Base-by-base conservation (phyloP, 2,888 invertebrate species). In the Sturmia bella region DNA sequence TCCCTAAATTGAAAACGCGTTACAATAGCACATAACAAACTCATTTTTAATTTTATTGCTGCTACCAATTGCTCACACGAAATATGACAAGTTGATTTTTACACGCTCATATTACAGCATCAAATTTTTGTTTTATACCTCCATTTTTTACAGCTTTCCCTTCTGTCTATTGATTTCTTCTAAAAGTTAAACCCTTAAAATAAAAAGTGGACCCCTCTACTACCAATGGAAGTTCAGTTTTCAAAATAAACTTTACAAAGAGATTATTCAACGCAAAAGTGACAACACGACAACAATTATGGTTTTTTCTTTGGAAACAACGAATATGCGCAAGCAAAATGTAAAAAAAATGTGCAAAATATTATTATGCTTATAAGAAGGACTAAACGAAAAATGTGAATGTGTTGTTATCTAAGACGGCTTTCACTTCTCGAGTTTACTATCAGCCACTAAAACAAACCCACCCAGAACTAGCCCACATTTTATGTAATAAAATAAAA, bases 381-480 rank as follows among this genome's bases (percentile, higher is more conserved):
- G 52, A 66, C 4, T 0, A n/a, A 19, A 54, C 45, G 15, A 39
- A 6, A 48, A 2, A 17, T 27, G 48, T 63, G 15, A 41, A 68
- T 21, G 17, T 68, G 15, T 41, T 27, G 54, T 32, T 50, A 21
- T 59, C 48, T 59, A 6, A 32, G n/a, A 21, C 57, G 9, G 12
- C 45, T 41, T 54, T 39, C 56, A 21, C 39, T 66, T 57, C 56
- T 66, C 27, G 48, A 74, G 48, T 59, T 59, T 63, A 75, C 57
- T 61, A 61, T 48, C n/a, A 77, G 63, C 45, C 45, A 77, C 54
- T 52, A 32, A 64, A 80, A 80, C 74, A 70, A 80, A 75, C 80
- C 80, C 80, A 80, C 80, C 80, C 75, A 70, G 66, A 75, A 50
- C 59, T 54, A 80, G 52, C 80, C 75, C 75, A 80, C 74, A 80